Base-by-base conservation (phyloP, 2,113 vertebrate genomes). In the Sebastes schlegelii region DNA sequence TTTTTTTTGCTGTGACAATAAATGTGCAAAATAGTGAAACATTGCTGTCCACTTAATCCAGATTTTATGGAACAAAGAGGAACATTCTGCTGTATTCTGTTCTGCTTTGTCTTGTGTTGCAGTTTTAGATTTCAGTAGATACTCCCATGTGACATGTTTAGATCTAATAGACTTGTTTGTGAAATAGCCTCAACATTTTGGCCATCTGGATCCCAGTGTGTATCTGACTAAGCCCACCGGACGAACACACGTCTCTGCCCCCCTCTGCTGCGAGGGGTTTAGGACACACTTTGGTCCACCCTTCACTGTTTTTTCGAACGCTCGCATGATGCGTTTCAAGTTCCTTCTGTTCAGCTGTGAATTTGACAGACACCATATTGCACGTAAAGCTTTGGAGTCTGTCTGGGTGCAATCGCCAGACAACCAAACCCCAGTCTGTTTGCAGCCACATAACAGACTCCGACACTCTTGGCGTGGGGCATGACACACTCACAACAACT, bases 331-430 rank as follows among this genome's bases (percentile, higher is more conserved):
- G 66, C 66, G 10, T 85, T 88, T 81, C 49, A 67, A 52, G 81
- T 88, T 87, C 83, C 85, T 89, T 70, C 86, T 83, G 89, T 78
- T 89, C 77, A 49, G 46, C 74, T 81, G 76, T 77, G 83, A 87
- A 57, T 70, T 71, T 88, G 81, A 90, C 81, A 92, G 88, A 91
- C 88, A 84, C 83, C 91, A 93, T 93, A 90, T 93, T 93, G 91
- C 77, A 57, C 9, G 8, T 75, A 57, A 86, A 90, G 83, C 89
- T 91, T 67, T 85, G 72, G 74, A 85, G 85, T 86, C 82, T 85
- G 82, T 87, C 74, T 88, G 89, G 58, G 9, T 79, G 79, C 63
- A 52, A 45, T 46, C 4, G 1, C 55, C 84, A 92, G 87, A 91
- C 86, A 73, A 62, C 60, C 71, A 80, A 65, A 84, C 79, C 80